These are phyloP conservation scores for Porites lobata DNA, from an alignment of 92 coral and sea anemone species.

Conservation along the genomic window DNA sequence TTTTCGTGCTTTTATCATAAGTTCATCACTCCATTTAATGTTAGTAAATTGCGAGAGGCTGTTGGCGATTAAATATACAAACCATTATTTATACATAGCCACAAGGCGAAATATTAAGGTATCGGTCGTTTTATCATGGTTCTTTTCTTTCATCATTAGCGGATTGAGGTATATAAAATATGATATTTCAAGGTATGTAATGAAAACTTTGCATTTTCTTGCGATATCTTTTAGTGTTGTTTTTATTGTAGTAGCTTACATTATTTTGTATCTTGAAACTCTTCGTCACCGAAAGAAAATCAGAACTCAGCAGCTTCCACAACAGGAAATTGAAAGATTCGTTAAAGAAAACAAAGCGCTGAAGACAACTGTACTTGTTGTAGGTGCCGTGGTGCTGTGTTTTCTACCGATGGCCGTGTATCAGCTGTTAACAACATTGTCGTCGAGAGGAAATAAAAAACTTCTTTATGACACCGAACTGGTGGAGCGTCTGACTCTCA, in stretches of 20 bases:
- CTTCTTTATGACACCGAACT: not conserved
- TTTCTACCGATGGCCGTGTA: not conserved
- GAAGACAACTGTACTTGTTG: not conserved
- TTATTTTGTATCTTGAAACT: not conserved
- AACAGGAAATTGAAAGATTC: not conserved
- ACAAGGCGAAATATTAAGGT: not conserved
- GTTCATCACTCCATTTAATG: not conserved
- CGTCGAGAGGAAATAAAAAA: not conserved
- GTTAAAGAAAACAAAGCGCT: not conserved
- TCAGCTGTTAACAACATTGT: not conserved
- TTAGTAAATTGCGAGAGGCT: not conserved
- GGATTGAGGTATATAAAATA: not conserved
- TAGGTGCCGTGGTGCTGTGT: not conserved
- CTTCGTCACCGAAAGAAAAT: not conserved
- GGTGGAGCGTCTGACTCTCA: not conserved
- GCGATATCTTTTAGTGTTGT: not conserved
- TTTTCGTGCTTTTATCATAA: not conserved
- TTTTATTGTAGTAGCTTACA: not conserved
- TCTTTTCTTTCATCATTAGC: not conserved
- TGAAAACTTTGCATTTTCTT: not conserved
- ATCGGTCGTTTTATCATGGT: not conserved
- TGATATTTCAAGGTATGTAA: not conserved
- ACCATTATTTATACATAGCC: not conserved
- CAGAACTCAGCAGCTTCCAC: not conserved
- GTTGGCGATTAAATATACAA: not conserved